Conservation (phyloP, 1,140 invertebrate species). For the Lucilia sericata region DNA sequence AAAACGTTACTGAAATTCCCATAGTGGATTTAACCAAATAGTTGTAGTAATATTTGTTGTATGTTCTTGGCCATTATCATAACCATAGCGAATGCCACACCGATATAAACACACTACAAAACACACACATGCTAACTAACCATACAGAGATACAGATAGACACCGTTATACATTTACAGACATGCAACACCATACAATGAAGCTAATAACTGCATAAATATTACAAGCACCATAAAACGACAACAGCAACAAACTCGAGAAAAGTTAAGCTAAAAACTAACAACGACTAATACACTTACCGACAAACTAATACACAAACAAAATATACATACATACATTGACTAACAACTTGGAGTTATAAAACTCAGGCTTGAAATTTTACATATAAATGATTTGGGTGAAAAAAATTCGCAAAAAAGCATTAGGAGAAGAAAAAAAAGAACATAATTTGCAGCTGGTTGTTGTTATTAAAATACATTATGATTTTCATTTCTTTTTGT, state of each 20-base stretch:
- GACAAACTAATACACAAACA: background rate
- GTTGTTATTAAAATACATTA: conserved; percentile 6
- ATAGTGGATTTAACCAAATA: background rate
- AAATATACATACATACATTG: background rate
- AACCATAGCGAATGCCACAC: background rate
- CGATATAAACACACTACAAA: background rate
- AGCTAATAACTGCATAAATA: conserved; percentile 19
- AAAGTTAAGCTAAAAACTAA: background rate
- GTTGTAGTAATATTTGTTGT: background rate
- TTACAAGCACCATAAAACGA: background rate
- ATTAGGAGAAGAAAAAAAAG: background rate
- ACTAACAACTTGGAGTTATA: background rate
- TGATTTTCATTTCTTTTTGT: conserved; percentile 1
- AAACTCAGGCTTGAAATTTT: conserved; percentile 6
- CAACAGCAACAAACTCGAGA: background rate
- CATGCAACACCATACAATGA: background rate
- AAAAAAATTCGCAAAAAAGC: background rate
- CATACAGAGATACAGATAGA: background rate
- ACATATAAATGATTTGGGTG: conserved; percentile 9
- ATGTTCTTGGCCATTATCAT: background rate
- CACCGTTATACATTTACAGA: background rate
- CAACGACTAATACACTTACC: background rate
- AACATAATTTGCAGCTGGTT: conserved; percentile 22
- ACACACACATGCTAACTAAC: background rate
- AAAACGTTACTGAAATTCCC: background rate